Percentiles rank a stretch among this genome's conserved stretches.
These are phyloP conservation scores for Morelia viridis DNA, from an alignment of 2,797 vertebrate genomes.

Conservation along the genomic window DNA sequence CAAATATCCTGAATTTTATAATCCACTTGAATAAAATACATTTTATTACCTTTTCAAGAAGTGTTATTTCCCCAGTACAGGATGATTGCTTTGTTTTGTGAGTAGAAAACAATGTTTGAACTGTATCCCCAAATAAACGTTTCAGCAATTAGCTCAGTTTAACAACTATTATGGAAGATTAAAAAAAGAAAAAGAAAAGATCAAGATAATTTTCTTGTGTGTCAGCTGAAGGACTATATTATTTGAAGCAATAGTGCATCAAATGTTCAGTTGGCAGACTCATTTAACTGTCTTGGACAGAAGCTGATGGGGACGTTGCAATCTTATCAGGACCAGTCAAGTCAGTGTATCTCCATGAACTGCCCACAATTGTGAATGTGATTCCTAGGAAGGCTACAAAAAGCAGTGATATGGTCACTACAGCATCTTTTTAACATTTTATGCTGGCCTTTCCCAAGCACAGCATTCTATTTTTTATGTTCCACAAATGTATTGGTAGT, in stretches of 20 bases:
- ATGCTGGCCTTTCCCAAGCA: not conserved
- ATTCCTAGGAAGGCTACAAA: accelerated
- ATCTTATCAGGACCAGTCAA: not conserved
- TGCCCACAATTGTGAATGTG: accelerated
- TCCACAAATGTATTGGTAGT: not conserved
- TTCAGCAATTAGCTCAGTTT: slow-evolving; percentile 45
- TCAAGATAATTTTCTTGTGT: slow-evolving; percentile 46
- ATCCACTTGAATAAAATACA: slow-evolving; percentile 27
- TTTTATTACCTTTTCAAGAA: slow-evolving; percentile 15
- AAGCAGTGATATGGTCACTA: not conserved
- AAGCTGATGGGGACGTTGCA: not conserved
- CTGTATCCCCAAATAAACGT: slow-evolving; percentile 38
- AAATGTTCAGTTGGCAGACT: slow-evolving; percentile 26
- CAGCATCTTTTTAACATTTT: not conserved
- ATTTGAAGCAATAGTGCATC: slow-evolving; percentile 31
- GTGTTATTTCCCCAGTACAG: slow-evolving; percentile 20
- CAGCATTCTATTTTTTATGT: not conserved
- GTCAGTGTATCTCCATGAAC: not conserved
- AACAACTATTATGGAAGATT: slow-evolving; percentile 17
- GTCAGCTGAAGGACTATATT: slow-evolving; percentile 35
- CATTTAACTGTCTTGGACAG: not conserved
- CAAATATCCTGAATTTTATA: not conserved
- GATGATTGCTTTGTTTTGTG: not conserved
- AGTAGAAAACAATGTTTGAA: slow-evolving; percentile 32
- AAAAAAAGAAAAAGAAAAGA: slow-evolving; percentile 52